These are phyloP conservation scores for Tinea semifulvella DNA, from an alignment of 2,888 invertebrate species.

Conservation along the genomic window DNA sequence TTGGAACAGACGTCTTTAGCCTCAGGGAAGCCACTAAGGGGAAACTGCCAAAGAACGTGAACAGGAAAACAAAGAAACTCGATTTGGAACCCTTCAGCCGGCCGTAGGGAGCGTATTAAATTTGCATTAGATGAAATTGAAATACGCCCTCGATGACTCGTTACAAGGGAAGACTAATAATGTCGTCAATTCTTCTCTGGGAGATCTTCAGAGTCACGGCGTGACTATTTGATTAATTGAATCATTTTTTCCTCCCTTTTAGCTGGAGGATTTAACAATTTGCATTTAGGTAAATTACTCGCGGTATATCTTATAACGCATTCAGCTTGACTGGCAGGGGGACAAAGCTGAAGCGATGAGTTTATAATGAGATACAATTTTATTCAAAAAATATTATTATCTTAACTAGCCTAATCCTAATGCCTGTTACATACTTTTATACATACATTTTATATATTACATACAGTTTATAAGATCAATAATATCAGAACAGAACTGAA, in stretches of 20 bases:
- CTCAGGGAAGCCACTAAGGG: constrained; percentile 9
- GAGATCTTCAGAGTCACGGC: constrained; percentile 53
- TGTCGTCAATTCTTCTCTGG: constrained; percentile 50
- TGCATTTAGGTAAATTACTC: constrained; percentile 9
- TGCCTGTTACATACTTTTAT: constrained; percentile 1
- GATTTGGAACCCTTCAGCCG: constrained; percentile 47
- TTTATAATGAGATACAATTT: constrained; percentile 5
- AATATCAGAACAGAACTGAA: too few species aligned
- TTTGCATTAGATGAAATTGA: constrained; percentile 65
- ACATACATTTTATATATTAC: too few species aligned
- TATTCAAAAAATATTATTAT: too few species aligned
- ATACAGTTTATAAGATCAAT: too few species aligned
- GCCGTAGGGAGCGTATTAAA: constrained; percentile 57
- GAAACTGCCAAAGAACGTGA: constrained; percentile 20
- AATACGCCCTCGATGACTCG: constrained; percentile 60
- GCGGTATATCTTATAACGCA: not conserved
- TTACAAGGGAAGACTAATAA: constrained; percentile 59
- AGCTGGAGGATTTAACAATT: constrained; percentile 6
- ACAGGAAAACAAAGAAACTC: constrained; percentile 56
- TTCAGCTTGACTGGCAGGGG: not conserved
- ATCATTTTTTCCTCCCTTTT: constrained; percentile 19
- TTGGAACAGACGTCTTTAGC: constrained; percentile 7
- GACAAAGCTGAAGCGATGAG: not conserved
- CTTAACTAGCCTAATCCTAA: not conserved
- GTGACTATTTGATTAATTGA: constrained; percentile 63